Evolutionary conservation across 2,888 invertebrate species (phyloP).

Genomic region (Alentia gelatinosa): DNA sequence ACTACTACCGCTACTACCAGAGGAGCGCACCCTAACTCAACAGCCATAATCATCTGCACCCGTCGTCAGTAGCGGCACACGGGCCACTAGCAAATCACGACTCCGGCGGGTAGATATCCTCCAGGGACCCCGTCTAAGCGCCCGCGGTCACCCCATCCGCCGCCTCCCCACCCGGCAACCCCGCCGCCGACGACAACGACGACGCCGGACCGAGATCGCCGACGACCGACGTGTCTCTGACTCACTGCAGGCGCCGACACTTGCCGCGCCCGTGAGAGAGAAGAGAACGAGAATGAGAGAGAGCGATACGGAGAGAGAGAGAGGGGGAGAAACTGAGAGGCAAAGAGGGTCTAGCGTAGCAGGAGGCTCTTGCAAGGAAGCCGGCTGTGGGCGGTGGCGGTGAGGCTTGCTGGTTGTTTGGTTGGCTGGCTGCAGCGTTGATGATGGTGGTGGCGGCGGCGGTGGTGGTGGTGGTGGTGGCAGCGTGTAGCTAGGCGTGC

Average conservation of each 20-base stretch:
- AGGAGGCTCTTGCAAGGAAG: not conserved
- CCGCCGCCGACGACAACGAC: not conserved
- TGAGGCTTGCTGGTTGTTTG: conserved; percentile 5
- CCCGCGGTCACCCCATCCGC: too few species aligned
- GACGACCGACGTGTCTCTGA: not conserved
- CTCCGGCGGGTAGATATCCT: too few species aligned
- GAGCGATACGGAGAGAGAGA: not conserved
- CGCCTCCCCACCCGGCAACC: not conserved
- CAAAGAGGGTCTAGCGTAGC: not conserved
- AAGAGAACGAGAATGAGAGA: not conserved
- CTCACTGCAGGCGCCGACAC: not conserved
- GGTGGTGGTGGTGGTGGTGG: not conserved
- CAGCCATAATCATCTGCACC: too few species aligned
- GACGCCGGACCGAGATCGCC: too few species aligned
- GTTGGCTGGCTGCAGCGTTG: conserved; percentile 19
- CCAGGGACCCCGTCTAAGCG: too few species aligned
- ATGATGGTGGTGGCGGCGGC: not conserved
- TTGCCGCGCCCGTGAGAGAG: not conserved
- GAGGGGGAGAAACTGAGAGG: not conserved
- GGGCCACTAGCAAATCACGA: too few species aligned
- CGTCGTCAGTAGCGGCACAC: too few species aligned
- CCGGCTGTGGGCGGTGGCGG: not conserved
- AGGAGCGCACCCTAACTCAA: not conserved
- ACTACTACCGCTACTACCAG: not conserved
- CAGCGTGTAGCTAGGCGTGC: not conserved